Percentiles rank a stretch among this genome's conserved stretches.
Evolutionary conservation across 2,113 vertebrate genomes (phyloP).

Genomic region (Anhinga anhinga): DNA sequence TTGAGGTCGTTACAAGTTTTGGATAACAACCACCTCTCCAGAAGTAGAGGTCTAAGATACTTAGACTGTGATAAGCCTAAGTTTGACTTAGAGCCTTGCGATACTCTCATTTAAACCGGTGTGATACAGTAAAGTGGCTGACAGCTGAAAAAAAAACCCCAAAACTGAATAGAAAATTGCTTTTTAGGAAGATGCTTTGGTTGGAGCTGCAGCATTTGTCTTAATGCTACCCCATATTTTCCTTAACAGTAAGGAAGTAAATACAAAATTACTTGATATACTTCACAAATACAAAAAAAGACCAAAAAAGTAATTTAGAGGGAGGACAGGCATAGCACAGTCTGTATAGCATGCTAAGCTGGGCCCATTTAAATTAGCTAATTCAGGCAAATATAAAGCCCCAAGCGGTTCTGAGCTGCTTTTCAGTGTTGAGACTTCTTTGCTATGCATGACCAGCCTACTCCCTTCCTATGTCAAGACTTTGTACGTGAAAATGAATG

Average conservation of each 20-base stretch:
- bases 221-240: not conserved
- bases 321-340: not conserved
- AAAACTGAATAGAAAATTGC: not conserved
- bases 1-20: not conserved
- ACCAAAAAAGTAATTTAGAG: not conserved
- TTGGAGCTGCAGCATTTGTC: not conserved
- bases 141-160: not conserved
- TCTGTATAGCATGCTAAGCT: not conserved
- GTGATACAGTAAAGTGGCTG: not conserved
- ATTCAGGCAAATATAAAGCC: not conserved
- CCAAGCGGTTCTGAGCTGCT: not conserved
- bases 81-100: not conserved
- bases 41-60: not conserved
- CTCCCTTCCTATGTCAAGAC: not conserved
- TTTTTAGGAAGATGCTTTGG: not conserved
- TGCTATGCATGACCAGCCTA: not conserved
- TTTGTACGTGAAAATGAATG: not conserved
- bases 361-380: not conserved
- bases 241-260: not conserved
- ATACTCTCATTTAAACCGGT: not conserved
- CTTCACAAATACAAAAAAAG: not conserved
- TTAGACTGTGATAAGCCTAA: not conserved
- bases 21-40: not conserved
- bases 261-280: not conserved
- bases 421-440: not conserved